Conservation (phyloP, 2,888 invertebrate genomes). For the Eulithis prunata region DNA sequence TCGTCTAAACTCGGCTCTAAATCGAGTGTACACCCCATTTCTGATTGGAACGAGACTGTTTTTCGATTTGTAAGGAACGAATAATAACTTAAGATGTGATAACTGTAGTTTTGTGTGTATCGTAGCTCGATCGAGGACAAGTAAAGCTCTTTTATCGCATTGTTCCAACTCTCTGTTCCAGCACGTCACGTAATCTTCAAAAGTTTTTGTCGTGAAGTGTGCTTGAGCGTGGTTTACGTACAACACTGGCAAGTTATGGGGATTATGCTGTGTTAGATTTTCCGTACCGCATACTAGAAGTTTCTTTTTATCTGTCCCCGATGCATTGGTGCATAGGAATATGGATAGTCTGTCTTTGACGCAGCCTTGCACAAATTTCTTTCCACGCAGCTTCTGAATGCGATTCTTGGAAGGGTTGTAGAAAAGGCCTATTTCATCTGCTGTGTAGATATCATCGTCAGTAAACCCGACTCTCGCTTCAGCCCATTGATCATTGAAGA, state of each 20-base stretch:
- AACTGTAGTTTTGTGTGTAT: constrained; percentile 58
- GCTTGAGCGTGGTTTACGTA: constrained; percentile 56
- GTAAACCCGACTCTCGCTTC: constrained; percentile 51
- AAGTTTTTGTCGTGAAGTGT: constrained; percentile 58
- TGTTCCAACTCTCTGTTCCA: constrained; percentile 55
- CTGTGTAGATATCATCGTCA: constrained; percentile 58
- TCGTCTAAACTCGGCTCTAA: constrained; percentile 53
- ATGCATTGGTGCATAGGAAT: constrained; percentile 57
- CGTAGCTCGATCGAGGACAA: constrained; percentile 56
- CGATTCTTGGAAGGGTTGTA: constrained; percentile 59
- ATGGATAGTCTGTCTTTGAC: constrained; percentile 55
- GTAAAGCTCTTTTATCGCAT: constrained; percentile 47
- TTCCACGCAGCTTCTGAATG: constrained; percentile 54
- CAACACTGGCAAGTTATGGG: constrained; percentile 54
- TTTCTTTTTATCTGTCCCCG: constrained; percentile 55
- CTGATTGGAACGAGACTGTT: constrained; percentile 57
- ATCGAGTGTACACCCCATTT: constrained; percentile 52
- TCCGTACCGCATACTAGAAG: constrained; percentile 57
- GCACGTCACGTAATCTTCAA: constrained; percentile 57
- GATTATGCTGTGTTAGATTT: constrained; percentile 52
- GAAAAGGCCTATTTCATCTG: constrained; percentile 58
- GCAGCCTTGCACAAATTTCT: constrained; percentile 58
- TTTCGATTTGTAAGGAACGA: constrained; percentile 59
- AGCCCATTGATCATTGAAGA: constrained; percentile 59
- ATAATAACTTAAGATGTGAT: constrained; percentile 56